Base-by-base conservation (phyloP, 2,113 vertebrate genomes). In the Limanda limanda region DNA sequence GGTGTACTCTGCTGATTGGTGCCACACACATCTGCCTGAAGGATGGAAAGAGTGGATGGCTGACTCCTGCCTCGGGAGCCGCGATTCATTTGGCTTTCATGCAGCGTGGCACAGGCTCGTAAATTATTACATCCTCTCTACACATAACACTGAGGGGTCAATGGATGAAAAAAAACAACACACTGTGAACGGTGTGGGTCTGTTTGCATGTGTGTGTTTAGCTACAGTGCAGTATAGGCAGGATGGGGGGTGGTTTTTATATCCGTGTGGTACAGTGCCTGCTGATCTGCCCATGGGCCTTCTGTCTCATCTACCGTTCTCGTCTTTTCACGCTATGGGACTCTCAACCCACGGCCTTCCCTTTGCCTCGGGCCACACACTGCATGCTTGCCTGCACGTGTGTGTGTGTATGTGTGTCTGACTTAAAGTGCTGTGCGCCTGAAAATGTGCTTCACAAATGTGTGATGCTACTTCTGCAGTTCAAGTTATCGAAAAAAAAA, bases 241-340 rank as follows among this genome's bases (percentile, higher is more conserved):
- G 54, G 54, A 4, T 4, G 63, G 64, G 2, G 60, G 52, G 18
- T 71, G 64, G 71, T 87, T 86, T 31, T 87, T 81, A 85, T 78
- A 83, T 84, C 57, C 76, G 79, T 83, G 79, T 79, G 74, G 63
- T 79, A 76, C 78, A 84, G 70, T 82, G 76, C 80, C 80, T 87
- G 73, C 82, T 85, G 85, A 90, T 86, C 74, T 69, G 86, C 85
- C 89, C 74, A 86, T 86, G 81, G 87, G 89, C 86, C 83, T 87
- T 89, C 85, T 88, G 82, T 86, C 88, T 91, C 83, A 83, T 91
- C 88, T 78, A 58, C 74, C 76, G 75, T 76, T 88, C 71, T 72
- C 45, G 78, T 83, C 76, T 91, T 84, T 81, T 71, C 86, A 89
- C 83, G 80, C 91, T 77, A 90, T 1, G 76, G 90, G 89, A 89